Conservation (phyloP, 2,888 invertebrate genomes). For the Melanargia galathea region DNA sequence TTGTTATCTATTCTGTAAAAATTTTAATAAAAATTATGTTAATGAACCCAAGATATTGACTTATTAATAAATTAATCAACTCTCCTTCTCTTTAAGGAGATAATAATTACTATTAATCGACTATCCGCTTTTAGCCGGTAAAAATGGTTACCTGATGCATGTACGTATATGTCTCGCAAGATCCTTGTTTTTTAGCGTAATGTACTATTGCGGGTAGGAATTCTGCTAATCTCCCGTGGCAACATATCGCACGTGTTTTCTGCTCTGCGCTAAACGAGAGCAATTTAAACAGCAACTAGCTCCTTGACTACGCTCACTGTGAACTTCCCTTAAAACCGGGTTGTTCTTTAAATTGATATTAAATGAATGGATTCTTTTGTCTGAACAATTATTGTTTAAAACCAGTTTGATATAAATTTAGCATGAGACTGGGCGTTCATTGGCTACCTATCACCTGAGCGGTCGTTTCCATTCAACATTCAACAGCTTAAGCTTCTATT, state of each 20-base stretch:
- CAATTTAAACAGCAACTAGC: slow-evolving; percentile 66
- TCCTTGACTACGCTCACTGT: slow-evolving; percentile 38
- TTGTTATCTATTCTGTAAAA: too few relatives aligned
- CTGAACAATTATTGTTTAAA: slow-evolving; percentile 3
- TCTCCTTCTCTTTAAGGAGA: too few relatives aligned
- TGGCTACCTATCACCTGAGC: too few relatives aligned
- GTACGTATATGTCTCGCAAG: slow-evolving; percentile 63
- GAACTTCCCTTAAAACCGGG: slow-evolving; percentile 31
- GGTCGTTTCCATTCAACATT: too few relatives aligned
- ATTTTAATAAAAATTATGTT: too few relatives aligned
- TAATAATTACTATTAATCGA: too few relatives aligned
- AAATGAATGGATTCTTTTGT: slow-evolving; percentile 16
- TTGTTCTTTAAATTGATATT: slow-evolving; percentile 9
- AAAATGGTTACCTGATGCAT: slow-evolving; percentile 1
- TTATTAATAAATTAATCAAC: neutral
- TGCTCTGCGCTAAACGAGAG: slow-evolving; percentile 70
- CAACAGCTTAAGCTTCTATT: too few relatives aligned
- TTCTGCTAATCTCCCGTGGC: slow-evolving; percentile 76
- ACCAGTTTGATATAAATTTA: slow-evolving; percentile 4
- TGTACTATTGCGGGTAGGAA: slow-evolving; percentile 74
- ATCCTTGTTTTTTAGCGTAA: slow-evolving; percentile 74
- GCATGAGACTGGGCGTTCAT: too few relatives aligned
- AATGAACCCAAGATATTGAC: too few relatives aligned
- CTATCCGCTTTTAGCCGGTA: neutral
- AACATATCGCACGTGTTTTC: slow-evolving; percentile 69